Evolutionary conservation across 2,888 invertebrate genomes (phyloP).

Genomic region (Keiferia lycopersicella): DNA sequence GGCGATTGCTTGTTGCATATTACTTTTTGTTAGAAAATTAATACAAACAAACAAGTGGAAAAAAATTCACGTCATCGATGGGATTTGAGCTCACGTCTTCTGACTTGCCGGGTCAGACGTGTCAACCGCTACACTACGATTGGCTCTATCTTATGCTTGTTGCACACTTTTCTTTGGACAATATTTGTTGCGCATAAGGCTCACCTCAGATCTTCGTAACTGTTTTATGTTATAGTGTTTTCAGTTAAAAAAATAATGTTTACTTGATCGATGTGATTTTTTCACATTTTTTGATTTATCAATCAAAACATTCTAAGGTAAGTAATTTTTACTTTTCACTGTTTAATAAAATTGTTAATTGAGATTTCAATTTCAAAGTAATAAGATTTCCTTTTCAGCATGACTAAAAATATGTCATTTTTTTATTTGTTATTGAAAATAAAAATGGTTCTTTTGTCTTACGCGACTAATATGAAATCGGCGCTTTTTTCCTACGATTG

Average conservation of each 20-base stretch:
- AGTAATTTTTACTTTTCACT: not conserved
- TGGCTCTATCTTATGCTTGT: too few relatives aligned
- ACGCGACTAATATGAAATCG: slow-evolving; percentile 41
- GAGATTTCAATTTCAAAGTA: not conserved
- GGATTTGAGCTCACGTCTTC: too few relatives aligned
- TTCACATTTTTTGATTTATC: not conserved
- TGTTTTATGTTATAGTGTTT: not conserved
- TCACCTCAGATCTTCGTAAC: too few relatives aligned
- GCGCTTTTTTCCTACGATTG: slow-evolving; percentile 62
- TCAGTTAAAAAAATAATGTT: not conserved
- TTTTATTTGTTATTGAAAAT: not conserved
- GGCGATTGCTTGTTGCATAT: too few relatives aligned
- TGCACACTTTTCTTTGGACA: too few relatives aligned
- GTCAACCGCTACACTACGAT: too few relatives aligned
- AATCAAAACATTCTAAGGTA: not conserved
- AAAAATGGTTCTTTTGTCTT: not conserved
- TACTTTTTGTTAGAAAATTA: too few relatives aligned
- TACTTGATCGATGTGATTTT: not conserved
- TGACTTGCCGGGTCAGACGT: too few relatives aligned
- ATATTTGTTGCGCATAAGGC: too few relatives aligned
- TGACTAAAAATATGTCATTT: not conserved
- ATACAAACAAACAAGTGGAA: too few relatives aligned
- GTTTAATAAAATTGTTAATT: not conserved
- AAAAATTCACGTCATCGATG: too few relatives aligned
- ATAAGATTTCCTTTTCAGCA: slow-evolving; percentile 5